Conservation (phyloP, 2,797 vertebrate genomes). For the Anguilla megastoma region DNA sequence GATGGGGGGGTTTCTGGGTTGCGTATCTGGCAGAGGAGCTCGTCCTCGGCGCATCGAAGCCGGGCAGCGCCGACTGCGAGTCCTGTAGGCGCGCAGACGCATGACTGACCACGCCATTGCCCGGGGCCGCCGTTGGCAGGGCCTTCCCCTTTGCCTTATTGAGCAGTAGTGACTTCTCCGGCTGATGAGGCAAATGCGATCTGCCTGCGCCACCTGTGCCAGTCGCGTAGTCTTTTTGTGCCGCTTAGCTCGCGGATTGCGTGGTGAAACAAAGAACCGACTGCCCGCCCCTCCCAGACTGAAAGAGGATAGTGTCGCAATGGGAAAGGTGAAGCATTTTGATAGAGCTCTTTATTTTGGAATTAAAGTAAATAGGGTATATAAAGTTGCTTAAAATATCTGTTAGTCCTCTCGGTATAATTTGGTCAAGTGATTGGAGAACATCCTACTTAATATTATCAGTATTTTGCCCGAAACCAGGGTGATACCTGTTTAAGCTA, state of each 20-base stretch:
- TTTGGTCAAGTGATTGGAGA: background rate
- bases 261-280: background rate
- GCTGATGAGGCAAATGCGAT: background rate
- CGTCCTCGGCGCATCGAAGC: background rate
- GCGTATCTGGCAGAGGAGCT: background rate
- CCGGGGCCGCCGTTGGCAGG: background rate
- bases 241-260: background rate
- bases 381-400: background rate
- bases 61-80: background rate
- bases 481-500: background rate
- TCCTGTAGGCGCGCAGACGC: background rate
- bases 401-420: background rate
- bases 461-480: background rate
- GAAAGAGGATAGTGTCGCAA: background rate
- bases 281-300: background rate
- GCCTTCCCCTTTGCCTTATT: background rate
- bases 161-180: background rate
- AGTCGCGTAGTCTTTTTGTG: background rate
- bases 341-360: background rate
- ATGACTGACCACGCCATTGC: background rate
- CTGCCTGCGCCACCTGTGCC: background rate
- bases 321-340: background rate
- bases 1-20: background rate
- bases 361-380: background rate
- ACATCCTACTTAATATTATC: background rate